These are phyloP conservation scores for Drosophila littoralis DNA, from an alignment of 1,140 invertebrate genomes.

Conservation along the genomic window DNA sequence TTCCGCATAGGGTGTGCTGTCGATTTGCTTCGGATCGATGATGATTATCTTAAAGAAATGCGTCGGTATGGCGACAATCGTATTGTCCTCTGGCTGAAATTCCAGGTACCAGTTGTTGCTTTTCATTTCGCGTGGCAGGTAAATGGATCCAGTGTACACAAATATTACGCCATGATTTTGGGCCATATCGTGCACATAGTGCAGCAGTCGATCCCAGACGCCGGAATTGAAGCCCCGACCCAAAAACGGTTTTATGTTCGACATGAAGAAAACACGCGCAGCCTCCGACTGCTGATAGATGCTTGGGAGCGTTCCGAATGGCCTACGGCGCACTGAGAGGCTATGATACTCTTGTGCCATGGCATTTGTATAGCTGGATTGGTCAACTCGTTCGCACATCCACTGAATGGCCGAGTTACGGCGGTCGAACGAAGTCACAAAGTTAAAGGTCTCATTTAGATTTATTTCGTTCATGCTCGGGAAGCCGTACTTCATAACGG, in stretches of 20 bases:
- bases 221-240: constrained; percentile 97
- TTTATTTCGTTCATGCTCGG: constrained; percentile 94
- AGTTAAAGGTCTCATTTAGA: constrained; percentile 90
- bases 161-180: constrained; percentile 93
- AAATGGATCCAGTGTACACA: constrained; percentile 98
- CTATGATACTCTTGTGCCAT: constrained; percentile 85
- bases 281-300: constrained; percentile 59
- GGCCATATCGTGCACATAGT: constrained; percentile 92
- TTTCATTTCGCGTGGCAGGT: constrained; percentile 92
- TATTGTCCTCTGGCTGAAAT: constrained; percentile 97
- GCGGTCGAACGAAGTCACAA: constrained; percentile 96
- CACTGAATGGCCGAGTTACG: constrained; percentile 95
- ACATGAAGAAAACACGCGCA: constrained; percentile 94
- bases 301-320: constrained; percentile 85
- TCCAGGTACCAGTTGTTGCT: constrained; percentile 94
- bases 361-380: constrained; percentile 8
- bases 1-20: constrained; percentile 92
- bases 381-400: constrained; percentile 96
- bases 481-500: constrained; percentile 96
- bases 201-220: constrained; percentile 96
- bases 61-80: constrained; percentile 98
- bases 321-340: constrained; percentile 89
- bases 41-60: constrained; percentile 98
- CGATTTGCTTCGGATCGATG: constrained; percentile 86
- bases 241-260: constrained; percentile 98